Conservation (phyloP, 2,113 vertebrate genomes). For the Hucho hucho region DNA sequence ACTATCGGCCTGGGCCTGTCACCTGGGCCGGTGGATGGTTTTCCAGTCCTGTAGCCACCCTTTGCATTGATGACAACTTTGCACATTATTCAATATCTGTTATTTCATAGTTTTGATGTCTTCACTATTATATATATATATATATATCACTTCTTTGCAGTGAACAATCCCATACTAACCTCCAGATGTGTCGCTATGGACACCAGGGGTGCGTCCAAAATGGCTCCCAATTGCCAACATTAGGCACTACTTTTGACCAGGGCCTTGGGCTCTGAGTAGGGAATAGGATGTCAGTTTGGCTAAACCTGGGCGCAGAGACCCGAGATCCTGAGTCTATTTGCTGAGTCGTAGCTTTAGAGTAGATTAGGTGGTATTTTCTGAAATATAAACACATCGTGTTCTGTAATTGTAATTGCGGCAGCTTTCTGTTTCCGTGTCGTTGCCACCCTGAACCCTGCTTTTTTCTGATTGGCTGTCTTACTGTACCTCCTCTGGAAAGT, state of each 20-base stretch:
- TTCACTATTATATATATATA: too few relatives aligned
- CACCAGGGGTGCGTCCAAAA: not conserved
- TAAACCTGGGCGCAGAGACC: conserved; percentile 57
- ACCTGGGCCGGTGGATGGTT: too few relatives aligned
- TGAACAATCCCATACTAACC: not conserved
- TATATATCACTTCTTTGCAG: not conserved
- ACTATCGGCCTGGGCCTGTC: too few relatives aligned
- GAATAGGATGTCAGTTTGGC: conserved; percentile 11
- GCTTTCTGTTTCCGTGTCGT: conserved; percentile 56
- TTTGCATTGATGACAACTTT: too few relatives aligned
- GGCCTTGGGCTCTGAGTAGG: not conserved
- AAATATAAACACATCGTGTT: conserved; percentile 69
- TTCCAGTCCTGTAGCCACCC: too few relatives aligned
- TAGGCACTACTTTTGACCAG: too few relatives aligned
- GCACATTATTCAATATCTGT: too few relatives aligned
- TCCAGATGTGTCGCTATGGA: not conserved
- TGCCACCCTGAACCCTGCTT: conserved; percentile 64
- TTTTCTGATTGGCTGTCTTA: conserved; percentile 39
- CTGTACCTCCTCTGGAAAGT: conserved; percentile 68
- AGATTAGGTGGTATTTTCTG: conserved; percentile 63
- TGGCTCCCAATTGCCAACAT: too few relatives aligned
- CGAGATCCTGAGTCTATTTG: conserved; percentile 60
- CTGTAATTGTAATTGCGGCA: conserved; percentile 65
- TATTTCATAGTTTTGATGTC: too few relatives aligned
- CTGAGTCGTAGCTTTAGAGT: conserved; percentile 67